phyloP scores from a whole-genome alignment of 1,140 invertebrate genomes.

The Lerema accius region DNA sequence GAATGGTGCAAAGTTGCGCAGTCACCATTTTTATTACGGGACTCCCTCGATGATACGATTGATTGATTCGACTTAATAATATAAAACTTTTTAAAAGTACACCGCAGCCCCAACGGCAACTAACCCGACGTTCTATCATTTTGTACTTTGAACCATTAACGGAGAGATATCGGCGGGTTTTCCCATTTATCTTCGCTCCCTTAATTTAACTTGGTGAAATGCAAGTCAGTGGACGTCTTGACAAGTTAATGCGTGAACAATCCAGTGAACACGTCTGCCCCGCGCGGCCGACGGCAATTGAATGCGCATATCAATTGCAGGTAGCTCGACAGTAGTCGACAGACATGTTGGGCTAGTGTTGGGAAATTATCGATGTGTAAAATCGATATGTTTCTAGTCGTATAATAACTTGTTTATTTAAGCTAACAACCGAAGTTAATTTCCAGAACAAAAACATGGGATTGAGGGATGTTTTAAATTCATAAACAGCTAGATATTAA shows the following conservation, averaged over 20 bases:
- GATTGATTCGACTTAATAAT: conserved; percentile 36
- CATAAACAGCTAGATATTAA: no score
- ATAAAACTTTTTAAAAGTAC: conserved; percentile 36
- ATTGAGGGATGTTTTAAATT: no score
- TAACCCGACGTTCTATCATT: conserved; percentile 35
- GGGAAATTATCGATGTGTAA: conserved; percentile 7
- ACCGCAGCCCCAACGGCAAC: conserved; percentile 11
- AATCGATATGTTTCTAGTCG: no score
- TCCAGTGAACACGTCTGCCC: conserved; percentile 17
- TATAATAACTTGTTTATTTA: no score
- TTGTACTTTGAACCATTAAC: conserved; percentile 36
- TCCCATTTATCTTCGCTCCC: conserved; percentile 40
- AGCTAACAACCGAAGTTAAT: no score
- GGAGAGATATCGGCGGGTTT: conserved; percentile 38
- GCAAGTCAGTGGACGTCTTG: conserved; percentile 36
- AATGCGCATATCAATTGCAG: conserved; percentile 33
- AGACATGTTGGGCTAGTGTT: conserved; percentile 2
- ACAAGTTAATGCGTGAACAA: conserved; percentile 36
- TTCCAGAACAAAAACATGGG: no score
- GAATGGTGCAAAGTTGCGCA: conserved; percentile 3
- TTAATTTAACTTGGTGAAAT: conserved; percentile 44
- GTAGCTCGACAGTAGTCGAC: conserved; percentile 12
- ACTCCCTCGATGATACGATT: conserved; percentile 28
- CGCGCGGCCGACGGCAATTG: conserved; percentile 12
- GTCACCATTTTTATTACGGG: conserved; percentile 38